A percentile compares a stretch with the other conserved stretches of the same genome.
Evolutionary conservation across 2,797 vertebrate species (phyloP).

Genomic region (Pseudomugil gertrudae): DNA sequence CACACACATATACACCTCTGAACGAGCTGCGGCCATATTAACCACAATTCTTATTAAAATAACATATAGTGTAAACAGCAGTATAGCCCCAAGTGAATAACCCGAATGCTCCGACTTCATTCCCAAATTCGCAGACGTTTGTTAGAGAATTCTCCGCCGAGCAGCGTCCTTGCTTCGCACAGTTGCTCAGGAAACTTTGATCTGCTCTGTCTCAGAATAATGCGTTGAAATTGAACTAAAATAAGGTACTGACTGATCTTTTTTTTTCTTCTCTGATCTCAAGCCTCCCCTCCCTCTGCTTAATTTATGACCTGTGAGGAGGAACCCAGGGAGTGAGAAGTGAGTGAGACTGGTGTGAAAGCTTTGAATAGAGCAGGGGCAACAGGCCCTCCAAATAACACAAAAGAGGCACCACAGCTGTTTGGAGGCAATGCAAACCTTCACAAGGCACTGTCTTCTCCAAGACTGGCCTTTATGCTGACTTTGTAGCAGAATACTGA

Average conservation of each 20-base stretch:
- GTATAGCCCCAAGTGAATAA: conserved; percentile 68
- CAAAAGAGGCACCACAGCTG: conserved; percentile 80
- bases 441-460: conserved; percentile 60
- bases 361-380: conserved; percentile 81
- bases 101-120: conserved; percentile 54
- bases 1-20: conserved; percentile 50
- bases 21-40: conserved; percentile 71
- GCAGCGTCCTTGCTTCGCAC: conserved; percentile 15
- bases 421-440: conserved; percentile 75
- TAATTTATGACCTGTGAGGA: conserved; percentile 85
- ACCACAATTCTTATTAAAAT: conserved; percentile 81
- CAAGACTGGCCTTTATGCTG: conserved; percentile 66
- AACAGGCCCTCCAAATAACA: conserved; percentile 80
- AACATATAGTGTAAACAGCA: conserved; percentile 79
- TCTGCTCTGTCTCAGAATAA: conserved; percentile 39
- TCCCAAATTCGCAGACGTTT: conserved; percentile 48
- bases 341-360: conserved; percentile 84
- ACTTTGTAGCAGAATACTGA: conserved; percentile 49
- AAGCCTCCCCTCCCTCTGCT: conserved; percentile 63
- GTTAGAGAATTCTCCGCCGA: conserved; percentile 5
- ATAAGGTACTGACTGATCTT: conserved; percentile 76
- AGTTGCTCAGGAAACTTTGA: conserved; percentile 23
- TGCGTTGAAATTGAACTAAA: conserved; percentile 63
- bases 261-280: conserved; percentile 66
- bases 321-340: conserved; percentile 82